A percentile compares a stretch with the other conserved stretches of the same genome.
Evolutionary conservation across 2,888 invertebrate genomes (phyloP).

Genomic region (Odontocerum albicorne): DNA sequence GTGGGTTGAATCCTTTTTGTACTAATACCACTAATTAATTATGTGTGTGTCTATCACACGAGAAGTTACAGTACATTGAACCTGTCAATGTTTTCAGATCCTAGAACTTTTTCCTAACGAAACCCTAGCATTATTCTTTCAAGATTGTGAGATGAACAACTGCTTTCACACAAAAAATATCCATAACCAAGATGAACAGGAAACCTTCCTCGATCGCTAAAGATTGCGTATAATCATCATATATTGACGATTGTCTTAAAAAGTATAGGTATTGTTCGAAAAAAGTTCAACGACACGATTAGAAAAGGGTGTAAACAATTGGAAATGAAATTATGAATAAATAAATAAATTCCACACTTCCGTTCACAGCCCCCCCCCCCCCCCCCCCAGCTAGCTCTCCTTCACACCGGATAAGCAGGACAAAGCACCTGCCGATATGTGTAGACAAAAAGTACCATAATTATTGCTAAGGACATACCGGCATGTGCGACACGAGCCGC

Average conservation of each 20-base stretch:
- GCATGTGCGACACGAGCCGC: slow-evolving; percentile 28
- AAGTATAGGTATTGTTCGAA: no score
- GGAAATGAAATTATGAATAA: slow-evolving; percentile 21
- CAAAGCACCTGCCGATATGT: slow-evolving; percentile 32
- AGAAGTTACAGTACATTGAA: no score
- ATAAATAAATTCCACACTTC: slow-evolving; percentile 30
- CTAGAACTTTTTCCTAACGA: no score
- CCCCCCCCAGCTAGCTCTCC: slow-evolving; percentile 3
- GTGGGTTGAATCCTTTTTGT: no score
- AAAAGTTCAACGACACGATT: slow-evolving; percentile 12
- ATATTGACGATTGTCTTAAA: background rate
- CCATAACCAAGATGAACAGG: no score
- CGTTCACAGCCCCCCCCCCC: no score
- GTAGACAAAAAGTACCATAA: slow-evolving; percentile 31
- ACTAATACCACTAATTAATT: no score
- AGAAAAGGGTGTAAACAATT: slow-evolving; percentile 12
- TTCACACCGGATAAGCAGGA: slow-evolving; percentile 31
- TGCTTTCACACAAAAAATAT: no score
- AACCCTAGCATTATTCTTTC: no score
- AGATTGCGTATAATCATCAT: background rate
- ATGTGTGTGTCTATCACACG: no score
- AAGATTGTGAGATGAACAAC: no score
- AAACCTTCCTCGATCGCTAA: background rate
- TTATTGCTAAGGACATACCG: slow-evolving; percentile 27
- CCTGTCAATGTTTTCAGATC: no score